phyloP scores from a whole-genome alignment of 2,113 vertebrate genomes.

The Chelonoidis abingdonii region DNA sequence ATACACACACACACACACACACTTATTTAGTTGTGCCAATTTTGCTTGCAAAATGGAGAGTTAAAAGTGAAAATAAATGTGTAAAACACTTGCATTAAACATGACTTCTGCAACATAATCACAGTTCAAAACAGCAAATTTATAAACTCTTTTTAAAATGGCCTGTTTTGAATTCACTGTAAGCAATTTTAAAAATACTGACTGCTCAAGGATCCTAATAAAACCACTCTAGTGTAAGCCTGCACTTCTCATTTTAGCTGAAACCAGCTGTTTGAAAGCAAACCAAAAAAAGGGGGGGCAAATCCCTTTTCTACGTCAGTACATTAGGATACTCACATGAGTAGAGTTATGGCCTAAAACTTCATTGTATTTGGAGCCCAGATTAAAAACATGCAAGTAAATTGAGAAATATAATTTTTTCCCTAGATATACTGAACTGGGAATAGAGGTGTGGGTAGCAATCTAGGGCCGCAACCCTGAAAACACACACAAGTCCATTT shows the following conservation, averaged over 20 bases:
- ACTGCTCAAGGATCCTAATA: neutral
- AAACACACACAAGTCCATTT: neutral
- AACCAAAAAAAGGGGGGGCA: neutral
- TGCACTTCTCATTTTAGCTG: neutral
- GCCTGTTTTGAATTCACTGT: neutral
- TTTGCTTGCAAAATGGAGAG: neutral
- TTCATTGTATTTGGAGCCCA: neutral
- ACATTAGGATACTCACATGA: neutral
- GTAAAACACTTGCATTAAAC: neutral
- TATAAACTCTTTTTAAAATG: neutral
- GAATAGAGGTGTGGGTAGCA: neutral
- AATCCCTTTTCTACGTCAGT: neutral
- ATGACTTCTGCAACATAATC: neutral
- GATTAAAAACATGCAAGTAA: neutral
- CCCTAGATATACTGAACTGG: neutral
- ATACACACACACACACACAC: too few relatives aligned
- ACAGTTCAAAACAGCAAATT: neutral
- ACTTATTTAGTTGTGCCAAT: neutral
- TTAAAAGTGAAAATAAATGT: neutral
- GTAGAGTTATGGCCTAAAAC: neutral
- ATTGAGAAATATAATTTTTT: neutral
- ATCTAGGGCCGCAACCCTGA: rapidly evolving
- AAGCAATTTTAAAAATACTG: neutral
- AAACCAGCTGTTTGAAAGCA: neutral
- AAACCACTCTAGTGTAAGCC: neutral